Percentiles rank a stretch among this genome's conserved stretches.
Conservation (phyloP, 2,797 vertebrate species). For the Squalus acanthias region DNA sequence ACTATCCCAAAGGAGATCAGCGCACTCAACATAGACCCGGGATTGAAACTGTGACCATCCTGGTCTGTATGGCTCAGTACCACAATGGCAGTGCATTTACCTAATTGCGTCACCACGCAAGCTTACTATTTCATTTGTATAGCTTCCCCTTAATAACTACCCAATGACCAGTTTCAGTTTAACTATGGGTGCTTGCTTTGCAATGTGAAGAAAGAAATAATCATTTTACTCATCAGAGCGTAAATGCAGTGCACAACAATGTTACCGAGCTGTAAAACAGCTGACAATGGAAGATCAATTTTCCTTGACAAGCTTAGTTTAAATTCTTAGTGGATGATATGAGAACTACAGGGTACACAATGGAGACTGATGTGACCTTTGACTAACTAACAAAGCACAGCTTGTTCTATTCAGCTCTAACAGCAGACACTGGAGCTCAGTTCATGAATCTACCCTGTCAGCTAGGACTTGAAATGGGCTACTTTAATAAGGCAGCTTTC, state of each 20-base stretch:
- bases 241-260: not conserved
- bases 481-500: not conserved
- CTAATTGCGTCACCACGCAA: not conserved
- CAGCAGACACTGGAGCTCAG: not conserved
- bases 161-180: not conserved
- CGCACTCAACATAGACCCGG: not conserved
- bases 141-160: not conserved
- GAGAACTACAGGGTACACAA: not conserved
- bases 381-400: slow-evolving; percentile 10
- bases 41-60: not conserved
- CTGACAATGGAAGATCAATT: not conserved
- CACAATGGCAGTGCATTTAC: not conserved
- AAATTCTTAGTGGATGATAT: not conserved
- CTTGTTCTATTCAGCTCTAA: slow-evolving; percentile 7
- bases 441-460: not conserved
- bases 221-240: not conserved
- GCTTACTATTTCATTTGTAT: not conserved
- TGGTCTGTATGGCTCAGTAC: not conserved
- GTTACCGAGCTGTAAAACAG: not conserved
- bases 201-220: not conserved
- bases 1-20: not conserved
- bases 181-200: not conserved
- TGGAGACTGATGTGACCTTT: not conserved
- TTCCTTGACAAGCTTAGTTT: not conserved
- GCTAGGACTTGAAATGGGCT: not conserved